Evolutionary conservation across 2,797 vertebrate genomes (phyloP).

Genomic region (Halcyon badia): DNA sequence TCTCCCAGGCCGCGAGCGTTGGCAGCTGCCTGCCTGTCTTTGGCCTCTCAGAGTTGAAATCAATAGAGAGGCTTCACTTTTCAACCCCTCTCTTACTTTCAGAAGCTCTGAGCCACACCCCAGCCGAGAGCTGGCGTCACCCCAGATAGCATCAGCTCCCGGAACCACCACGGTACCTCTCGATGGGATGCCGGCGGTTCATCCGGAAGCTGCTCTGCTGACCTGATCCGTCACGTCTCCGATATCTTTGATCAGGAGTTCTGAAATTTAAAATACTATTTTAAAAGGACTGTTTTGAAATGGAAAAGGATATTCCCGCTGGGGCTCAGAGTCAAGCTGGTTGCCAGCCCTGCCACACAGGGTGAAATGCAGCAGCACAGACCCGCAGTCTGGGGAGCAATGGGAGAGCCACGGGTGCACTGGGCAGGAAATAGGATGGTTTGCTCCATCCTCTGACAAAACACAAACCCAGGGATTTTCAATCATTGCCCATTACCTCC

Average conservation of each 20-base stretch:
- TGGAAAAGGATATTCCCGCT: background rate
- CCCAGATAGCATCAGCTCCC: background rate
- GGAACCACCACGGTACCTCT: background rate
- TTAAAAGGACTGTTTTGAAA: background rate
- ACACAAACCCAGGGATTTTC: background rate
- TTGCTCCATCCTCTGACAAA: background rate
- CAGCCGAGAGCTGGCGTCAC: background rate
- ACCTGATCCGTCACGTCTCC: background rate
- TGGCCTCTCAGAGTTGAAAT: background rate
- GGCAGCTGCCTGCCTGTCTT: background rate
- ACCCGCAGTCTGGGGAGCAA: fast-evolving
- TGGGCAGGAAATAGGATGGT: background rate
- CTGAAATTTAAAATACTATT: background rate
- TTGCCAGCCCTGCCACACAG: fast-evolving
- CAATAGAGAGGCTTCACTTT: background rate
- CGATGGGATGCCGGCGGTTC: fast-evolving
- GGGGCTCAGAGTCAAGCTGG: background rate
- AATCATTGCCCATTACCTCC: background rate
- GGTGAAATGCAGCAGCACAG: fast-evolving
- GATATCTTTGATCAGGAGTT: background rate
- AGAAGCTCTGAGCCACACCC: background rate
- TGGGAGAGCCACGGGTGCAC: fast-evolving
- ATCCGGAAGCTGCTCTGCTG: fast-evolving
- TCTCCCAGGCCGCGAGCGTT: background rate
- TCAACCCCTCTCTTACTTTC: background rate